These are phyloP conservation scores for Xestia ashworthii DNA, from an alignment of 2,888 invertebrate genomes.

Conservation along the genomic window DNA sequence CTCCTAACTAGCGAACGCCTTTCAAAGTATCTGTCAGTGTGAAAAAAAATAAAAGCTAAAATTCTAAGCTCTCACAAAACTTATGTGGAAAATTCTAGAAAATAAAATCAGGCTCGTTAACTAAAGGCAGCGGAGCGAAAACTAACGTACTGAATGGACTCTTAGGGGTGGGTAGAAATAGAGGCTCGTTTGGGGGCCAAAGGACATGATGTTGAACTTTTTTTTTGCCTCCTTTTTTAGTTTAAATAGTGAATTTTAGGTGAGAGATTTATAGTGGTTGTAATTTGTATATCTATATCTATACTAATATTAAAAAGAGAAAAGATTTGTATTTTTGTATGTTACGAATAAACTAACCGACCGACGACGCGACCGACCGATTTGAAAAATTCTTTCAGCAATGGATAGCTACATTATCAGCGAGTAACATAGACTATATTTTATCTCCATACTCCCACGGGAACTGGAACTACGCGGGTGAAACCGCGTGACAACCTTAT, in stretches of 20 bases:
- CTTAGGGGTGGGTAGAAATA: conserved; percentile 49
- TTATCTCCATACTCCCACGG: too few species aligned
- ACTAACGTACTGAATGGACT: conserved; percentile 78
- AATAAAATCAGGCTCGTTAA: conserved; percentile 85
- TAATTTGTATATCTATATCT: not conserved
- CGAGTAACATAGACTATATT: too few species aligned
- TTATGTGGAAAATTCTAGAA: conserved; percentile 68
- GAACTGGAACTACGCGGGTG: too few species aligned
- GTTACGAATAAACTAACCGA: too few species aligned
- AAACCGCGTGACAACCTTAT: too few species aligned
- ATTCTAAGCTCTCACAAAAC: conserved; percentile 37
- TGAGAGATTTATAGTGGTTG: not conserved
- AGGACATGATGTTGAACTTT: conserved; percentile 26
- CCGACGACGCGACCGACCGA: too few species aligned
- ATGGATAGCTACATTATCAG: too few species aligned
- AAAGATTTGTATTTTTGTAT: too few species aligned
- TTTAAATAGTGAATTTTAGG: not conserved
- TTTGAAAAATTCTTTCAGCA: too few species aligned
- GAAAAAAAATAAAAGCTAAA: conserved; percentile 33
- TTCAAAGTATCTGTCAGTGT: conserved; percentile 23
- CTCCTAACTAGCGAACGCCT: conserved; percentile 4
- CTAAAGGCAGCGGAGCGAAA: conserved; percentile 81
- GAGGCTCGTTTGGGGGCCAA: conserved; percentile 24
- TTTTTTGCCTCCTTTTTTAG: not conserved
- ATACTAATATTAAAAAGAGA: too few species aligned